Base-by-base conservation (phyloP, 2,888 invertebrate species). In the Colostygia pectinataria region DNA sequence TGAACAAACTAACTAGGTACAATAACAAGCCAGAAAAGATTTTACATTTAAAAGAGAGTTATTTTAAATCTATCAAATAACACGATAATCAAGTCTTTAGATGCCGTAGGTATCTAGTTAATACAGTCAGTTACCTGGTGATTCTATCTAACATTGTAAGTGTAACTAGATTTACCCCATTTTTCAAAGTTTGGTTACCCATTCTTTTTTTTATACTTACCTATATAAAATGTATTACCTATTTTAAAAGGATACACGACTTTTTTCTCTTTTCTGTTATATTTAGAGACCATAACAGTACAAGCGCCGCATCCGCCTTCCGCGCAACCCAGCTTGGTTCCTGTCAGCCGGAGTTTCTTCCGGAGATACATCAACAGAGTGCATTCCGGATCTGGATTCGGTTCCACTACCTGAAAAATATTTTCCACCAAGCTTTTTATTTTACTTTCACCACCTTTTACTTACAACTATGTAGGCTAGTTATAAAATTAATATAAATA, bases 271-370 rank as follows among this genome's bases (percentile, higher is more conserved):
- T 68, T 74, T 1, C 94, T 90, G 68, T 96, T 93, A 66, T 93
- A 93, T 74, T 92, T 94, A 24, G 98, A 98, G 13, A 98, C 90
- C 96, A 98, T 97, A 9, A 98, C 97, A 0, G 98, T 98, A 73
- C 98, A 98, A 0, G 98, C 97, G 0, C 98, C 98, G 73, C 98
- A 98, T n/a, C 98, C 98, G 33, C 98, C 98, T 88, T 98, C 98
- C 0, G 96, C 97, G 71, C 98, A 98, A 2, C 97, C 98, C 37
- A 98, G 81, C 85, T 98, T 98, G 13, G 98, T 97, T 8, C 98
- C 98, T 36, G 94, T 95, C 49, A 98, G 87, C 7, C 92, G 91
- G 44, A 97, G 94, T 75, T 95, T 96, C 68, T 93, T 94, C 40
- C 98, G 91, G 23, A 98, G 91, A 80, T 97, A 98, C 76, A 94